Evolutionary conservation across 53 echinoderm and acorn worm species (phyloP).

Genomic region (Temnopleurus reevesii): DNA sequence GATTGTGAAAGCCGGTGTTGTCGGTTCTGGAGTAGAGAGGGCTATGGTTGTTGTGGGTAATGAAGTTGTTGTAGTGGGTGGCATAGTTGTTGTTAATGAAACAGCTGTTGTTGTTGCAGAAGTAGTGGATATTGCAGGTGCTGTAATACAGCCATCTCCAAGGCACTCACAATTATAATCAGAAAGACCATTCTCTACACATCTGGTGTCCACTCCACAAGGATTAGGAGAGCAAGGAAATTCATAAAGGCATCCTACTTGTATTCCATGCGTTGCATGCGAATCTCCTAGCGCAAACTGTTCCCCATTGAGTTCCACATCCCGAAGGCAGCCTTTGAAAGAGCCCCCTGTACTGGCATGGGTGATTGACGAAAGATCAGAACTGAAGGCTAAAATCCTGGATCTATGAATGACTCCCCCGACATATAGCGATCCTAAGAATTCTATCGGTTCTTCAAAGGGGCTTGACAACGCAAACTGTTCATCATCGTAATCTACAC

Average conservation of each 20-base stretch:
- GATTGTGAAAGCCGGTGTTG: conserved; percentile 35
- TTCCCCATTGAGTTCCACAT: conserved; percentile 81
- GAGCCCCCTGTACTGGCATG: conserved; percentile 88
- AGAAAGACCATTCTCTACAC: conserved; percentile 68
- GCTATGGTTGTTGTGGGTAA: neutral
- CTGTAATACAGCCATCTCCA: conserved; percentile 1
- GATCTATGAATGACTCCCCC: conserved; percentile 92
- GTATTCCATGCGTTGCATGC: conserved; percentile 82
- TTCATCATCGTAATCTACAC: conserved; percentile 83
- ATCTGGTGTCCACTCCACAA: conserved; percentile 66
- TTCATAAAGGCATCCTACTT: conserved; percentile 84
- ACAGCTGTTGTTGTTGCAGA: too few relatives aligned
- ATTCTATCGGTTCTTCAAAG: conserved; percentile 46
- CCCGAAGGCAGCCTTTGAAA: conserved; percentile 81
- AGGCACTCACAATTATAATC: conserved; percentile 70
- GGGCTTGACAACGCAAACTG: conserved; percentile 56
- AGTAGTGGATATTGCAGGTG: conserved; percentile 12
- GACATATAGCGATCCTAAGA: conserved; percentile 75
- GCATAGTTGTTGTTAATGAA: too few relatives aligned
- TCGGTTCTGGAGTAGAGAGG: neutral
- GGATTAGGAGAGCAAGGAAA: conserved; percentile 75
- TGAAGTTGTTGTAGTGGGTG: neutral
- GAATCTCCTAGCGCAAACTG: conserved; percentile 83
- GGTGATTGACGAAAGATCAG: conserved; percentile 74
- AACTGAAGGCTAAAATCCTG: conserved; percentile 70